These are phyloP conservation scores for Casuarius casuarius DNA, from an alignment of 2,113 vertebrate genomes.

Conservation along the genomic window DNA sequence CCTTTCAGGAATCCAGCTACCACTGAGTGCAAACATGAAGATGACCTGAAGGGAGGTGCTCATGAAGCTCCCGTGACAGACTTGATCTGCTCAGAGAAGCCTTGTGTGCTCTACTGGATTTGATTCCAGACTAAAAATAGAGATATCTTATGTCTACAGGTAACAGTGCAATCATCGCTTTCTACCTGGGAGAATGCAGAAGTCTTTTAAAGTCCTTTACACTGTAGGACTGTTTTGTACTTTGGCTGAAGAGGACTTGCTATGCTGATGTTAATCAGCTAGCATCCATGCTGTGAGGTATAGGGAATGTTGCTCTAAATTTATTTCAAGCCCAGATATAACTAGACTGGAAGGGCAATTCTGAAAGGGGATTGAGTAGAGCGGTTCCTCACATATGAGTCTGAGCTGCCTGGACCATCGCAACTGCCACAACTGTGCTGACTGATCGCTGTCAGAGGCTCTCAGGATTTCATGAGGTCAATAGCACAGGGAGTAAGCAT, in stretches of 20 bases:
- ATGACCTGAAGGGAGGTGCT: not conserved
- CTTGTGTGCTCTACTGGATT: too few relatives aligned
- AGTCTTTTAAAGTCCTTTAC: not conserved
- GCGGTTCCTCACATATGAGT: not conserved
- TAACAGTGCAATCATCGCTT: not conserved
- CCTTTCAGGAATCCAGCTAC: not conserved
- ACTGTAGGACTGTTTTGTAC: fast-evolving
- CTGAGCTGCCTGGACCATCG: not conserved
- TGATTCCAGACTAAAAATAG: not conserved
- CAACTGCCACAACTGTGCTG: not conserved
- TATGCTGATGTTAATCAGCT: not conserved
- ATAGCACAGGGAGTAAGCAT: not conserved
- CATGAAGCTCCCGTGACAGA: too few relatives aligned
- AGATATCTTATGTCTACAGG: not conserved
- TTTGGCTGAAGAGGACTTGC: not conserved
- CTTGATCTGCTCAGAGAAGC: too few relatives aligned
- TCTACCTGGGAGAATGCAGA: not conserved
- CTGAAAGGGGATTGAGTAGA: not conserved
- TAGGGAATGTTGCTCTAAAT: not conserved
- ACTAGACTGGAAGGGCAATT: not conserved
- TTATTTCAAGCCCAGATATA: not conserved
- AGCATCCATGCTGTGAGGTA: not conserved
- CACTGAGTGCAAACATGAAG: not conserved
- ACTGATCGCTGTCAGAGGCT: not conserved
- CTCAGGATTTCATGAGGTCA: not conserved